Base-by-base conservation (phyloP, 2,797 vertebrate genomes). In the Morus bassanus region DNA sequence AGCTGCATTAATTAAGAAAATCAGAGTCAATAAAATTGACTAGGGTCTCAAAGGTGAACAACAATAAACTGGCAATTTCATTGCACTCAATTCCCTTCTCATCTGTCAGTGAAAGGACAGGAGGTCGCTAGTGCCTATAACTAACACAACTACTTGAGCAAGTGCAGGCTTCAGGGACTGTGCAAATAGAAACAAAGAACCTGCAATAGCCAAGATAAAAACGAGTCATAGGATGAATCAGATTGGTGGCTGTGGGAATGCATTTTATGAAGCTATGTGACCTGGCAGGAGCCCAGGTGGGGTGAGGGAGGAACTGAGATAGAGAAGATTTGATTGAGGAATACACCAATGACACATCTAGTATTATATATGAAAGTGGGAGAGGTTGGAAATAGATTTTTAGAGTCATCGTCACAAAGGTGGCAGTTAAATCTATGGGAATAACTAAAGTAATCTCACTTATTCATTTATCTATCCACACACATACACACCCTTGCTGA, bases 401-500 rank as follows among this genome's bases (percentile, higher is more conserved):
- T 53, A 86, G 22, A 88, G 69, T 86, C 89, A 84, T 91, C 19
- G 1, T 76, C 69, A 91, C 89, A 95, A 86, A 96, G 82, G 82
- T 82, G 73, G 51, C 69, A 91, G 76, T 45, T 96, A 86, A 88
- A 91, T 93, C 61, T 92, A 43, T 67, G 76, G 73, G 79, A 93
- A 95, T 86, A 96, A 83, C 73, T 81, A 27, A 67, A 90, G 77
- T 76, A 86, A 80, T 94, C 82, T 90, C 75, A 46, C 50, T 50
- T 75, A 87, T 78, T 95, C 69, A 81, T 95, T 82, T 75, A 53
- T 73, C 91, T 91, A 30, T 86, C 88, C 90, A 89, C 76, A 88
- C 85, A 89, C 59, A 2, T 80, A 86, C 87, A 95, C 91, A 92
- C 91, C 92, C 92, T 95, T 94, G 56, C 94, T 95, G 89, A 89